Base-by-base conservation (phyloP, 2,888 invertebrate genomes). In the Girardia tigrina region DNA sequence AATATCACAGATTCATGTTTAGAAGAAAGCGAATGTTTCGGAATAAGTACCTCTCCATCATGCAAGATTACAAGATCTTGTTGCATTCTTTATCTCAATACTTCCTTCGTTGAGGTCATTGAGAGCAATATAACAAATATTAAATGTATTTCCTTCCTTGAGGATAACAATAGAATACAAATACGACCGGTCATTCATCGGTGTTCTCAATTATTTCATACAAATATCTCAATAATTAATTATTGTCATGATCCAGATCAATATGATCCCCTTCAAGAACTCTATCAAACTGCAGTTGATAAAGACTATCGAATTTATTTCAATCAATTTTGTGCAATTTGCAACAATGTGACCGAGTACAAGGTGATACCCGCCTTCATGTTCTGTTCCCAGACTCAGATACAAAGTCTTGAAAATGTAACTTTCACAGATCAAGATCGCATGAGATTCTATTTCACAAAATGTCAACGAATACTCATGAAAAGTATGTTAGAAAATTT, bases 361-460 rank as follows among this genome's bases (percentile, higher is more conserved):
- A 56, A 56, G 23, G 8, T 56, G 6, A n/a, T 56, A n/a, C 56
- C 56, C 2, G 8, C n/a, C 6, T 56, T 12, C 23, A 56, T 56
- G 56, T 8, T 8, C 23, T 56, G 56, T 56, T 56, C 56, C 6
- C 20, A 56, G 4, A 56, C 6, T 4, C 20, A 56, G 23, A 56
- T 12, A n/a, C n/a, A 4, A 4, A 6, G n/a, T n/a, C n/a, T 56
- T 20, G 56, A 56, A 56, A 56, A n/a, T 56, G 4, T 23, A 4
- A 56, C n/a, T 16, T 6, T 56, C 23, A 6, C 56, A 16, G 4
- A 20, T 6, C n/a, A 56, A 20, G 56, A 56, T 12, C 4, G 56
- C n/a, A 56, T 56, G n/a, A 56, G 23, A 56, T 56, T 12, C n/a
- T 56, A 56, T 56, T 56, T 8, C n/a, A 56, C 56, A 56, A 56